phyloP scores from a whole-genome alignment of 1,140 invertebrate genomes.

The Sinella curviseta region DNA sequence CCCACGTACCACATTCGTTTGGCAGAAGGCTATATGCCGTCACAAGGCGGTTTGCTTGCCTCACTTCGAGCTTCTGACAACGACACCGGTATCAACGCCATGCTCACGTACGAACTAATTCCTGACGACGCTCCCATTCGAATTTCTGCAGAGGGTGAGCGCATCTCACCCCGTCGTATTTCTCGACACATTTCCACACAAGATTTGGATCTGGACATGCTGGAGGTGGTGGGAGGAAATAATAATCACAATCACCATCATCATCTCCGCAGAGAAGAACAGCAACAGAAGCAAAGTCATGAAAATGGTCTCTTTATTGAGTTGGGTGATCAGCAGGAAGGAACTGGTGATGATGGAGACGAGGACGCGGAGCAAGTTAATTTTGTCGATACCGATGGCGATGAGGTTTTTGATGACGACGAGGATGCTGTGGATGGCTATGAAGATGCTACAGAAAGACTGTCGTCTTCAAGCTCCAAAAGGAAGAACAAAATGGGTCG shows the following conservation, averaged over 20 bases:
- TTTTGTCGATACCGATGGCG: background rate
- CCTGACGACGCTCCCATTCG: conserved; percentile 30
- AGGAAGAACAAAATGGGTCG: background rate
- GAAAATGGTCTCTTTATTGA: conserved; percentile 5
- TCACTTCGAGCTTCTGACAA: conserved; percentile 42
- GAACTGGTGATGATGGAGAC: background rate
- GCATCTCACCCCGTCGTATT: conserved; percentile 1
- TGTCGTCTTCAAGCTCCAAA: background rate
- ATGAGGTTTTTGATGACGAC: background rate
- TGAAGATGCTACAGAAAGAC: conserved; percentile 12
- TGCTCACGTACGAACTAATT: conserved; percentile 45
- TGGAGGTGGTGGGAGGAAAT: background rate
- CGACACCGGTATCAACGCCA: conserved; percentile 46
- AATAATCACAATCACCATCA: background rate
- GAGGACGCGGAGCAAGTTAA: background rate
- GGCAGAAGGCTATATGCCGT: conserved; percentile 48
- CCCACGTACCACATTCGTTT: conserved; percentile 38
- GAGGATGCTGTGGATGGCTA: background rate
- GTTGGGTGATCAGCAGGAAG: conserved; percentile 8
- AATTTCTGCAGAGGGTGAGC: background rate
- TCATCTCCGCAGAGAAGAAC: too few species aligned
- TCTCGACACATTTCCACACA: conserved; percentile 11
- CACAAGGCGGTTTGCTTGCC: conserved; percentile 31
- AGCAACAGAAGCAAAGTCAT: background rate
- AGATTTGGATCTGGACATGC: background rate